Base-by-base conservation (phyloP, 2,113 vertebrate genomes). In the Sisor rabdophorus region DNA sequence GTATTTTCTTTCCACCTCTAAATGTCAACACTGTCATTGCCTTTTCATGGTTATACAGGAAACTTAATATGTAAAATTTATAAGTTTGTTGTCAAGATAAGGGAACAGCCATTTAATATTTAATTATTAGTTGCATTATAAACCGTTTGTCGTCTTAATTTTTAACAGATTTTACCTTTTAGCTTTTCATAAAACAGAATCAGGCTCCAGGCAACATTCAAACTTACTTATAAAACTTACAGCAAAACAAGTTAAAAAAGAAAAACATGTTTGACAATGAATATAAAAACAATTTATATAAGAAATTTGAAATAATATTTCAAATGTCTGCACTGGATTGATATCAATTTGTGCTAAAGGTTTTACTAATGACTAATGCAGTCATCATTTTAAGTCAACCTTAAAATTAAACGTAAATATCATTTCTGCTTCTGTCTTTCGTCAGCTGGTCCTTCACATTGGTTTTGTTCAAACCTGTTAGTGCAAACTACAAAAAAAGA, bases 191-290 rank as follows among this genome's bases (percentile, higher is more conserved):
- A 48, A 54, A 79, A 53, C 24, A 63, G 53, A 83, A 71, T 15
- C 44, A 32, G 28, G 63, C 77, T 79, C 32, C 32, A 36, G 7
- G 86, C 86, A 85, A 87, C 85, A 88, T 76, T 84, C 65, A 84
- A 47, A 77, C 40, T 4, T 8, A 44, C 40, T 73, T 54, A 63
- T 79, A 78, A 54, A 87, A 79, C 80, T 80, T 84, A 86, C 76
- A 89, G 56, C 76, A 82, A 69, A 85, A 68, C 11, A 71, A 52
- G 30, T 76, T 76, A 73, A 59, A 80, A 20, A 16, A 11, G 36
- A 63, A 86, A 1, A 78, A 73, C 26, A 80, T 61, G 79, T 79
- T 73, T 81, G 78, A 55, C 24, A 56, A 68, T 58, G 9, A 47
- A 73, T 73, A 81, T 77, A 79, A 84, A 83, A 77, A 81, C 73